A percentile compares a stretch with the other conserved stretches of the same genome.
These are phyloP conservation scores for Taurulus bubalis DNA, from an alignment of 2,113 vertebrate species.

Conservation along the genomic window DNA sequence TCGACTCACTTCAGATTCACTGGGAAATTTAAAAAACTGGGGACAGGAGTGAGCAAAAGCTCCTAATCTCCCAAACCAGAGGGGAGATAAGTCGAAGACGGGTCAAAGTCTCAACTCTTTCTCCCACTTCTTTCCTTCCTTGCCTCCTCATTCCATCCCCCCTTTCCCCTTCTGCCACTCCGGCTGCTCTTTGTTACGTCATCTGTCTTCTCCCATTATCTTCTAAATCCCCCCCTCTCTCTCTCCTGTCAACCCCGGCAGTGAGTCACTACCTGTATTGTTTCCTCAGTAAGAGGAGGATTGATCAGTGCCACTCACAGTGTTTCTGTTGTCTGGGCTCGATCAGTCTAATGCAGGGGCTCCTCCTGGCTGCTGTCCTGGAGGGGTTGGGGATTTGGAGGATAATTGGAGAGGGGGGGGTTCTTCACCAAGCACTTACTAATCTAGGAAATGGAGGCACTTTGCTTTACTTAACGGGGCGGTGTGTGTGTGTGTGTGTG, in stretches of 20 bases:
- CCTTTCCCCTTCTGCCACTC: conserved; percentile 62
- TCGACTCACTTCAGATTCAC: conserved; percentile 49
- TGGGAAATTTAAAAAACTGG: neutral
- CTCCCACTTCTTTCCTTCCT: conserved; percentile 42
- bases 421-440: conserved; percentile 46
- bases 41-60: conserved; percentile 7
- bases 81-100: conserved; percentile 53
- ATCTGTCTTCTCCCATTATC: conserved; percentile 81
- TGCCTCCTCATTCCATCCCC: conserved; percentile 27
- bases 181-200: conserved; percentile 82
- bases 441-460: conserved; percentile 73
- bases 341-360: conserved; percentile 65
- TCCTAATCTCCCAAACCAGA: conserved; percentile 27
- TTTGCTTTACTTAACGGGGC: conserved; percentile 52
- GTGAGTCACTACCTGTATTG: conserved; percentile 86
- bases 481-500: conserved; percentile 5
- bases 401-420: conserved; percentile 47
- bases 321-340: conserved; percentile 73
- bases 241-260: conserved; percentile 63
- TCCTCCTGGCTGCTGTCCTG: conserved; percentile 58
- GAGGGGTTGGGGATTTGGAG: conserved; percentile 56
- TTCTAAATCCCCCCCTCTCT: conserved; percentile 42
- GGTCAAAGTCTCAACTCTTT: conserved; percentile 74
- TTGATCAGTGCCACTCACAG: conserved; percentile 77
- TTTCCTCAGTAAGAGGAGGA: conserved; percentile 78